Percentiles rank a stretch among this genome's conserved stretches.
Evolutionary conservation across 2,888 invertebrate genomes (phyloP).

Genomic region (Volucella bombylans): DNA sequence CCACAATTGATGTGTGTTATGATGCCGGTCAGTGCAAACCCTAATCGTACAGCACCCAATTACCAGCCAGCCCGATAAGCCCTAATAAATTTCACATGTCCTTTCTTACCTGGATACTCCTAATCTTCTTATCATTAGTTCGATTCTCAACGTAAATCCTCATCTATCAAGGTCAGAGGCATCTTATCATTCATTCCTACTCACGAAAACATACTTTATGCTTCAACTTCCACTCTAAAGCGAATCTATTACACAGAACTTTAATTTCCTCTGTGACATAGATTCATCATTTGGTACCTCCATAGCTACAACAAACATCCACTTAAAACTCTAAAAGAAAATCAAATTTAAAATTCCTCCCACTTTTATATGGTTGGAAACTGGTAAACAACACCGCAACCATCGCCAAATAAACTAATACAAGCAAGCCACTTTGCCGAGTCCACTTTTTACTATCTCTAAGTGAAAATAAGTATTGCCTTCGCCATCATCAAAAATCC

Average conservation of each 20-base stretch:
- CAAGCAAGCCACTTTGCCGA: neutral
- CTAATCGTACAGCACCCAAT: no score
- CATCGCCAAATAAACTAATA: no score
- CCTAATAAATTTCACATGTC: no score
- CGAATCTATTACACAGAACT: conserved; percentile 27
- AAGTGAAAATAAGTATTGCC: conserved; percentile 29
- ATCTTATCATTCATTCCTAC: neutral
- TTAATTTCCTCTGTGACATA: conserved; percentile 26
- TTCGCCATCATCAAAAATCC: conserved; percentile 45
- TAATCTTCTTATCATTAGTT: no score
- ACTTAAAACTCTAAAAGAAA: conserved; percentile 4
- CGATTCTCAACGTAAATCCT: neutral
- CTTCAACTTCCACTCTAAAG: conserved; percentile 25
- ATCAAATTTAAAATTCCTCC: neutral
- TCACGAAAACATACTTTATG: neutral
- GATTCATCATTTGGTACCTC: conserved; percentile 5
- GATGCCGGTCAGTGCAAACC: no score
- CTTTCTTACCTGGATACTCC: no score
- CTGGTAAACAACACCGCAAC: neutral
- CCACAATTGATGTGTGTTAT: no score
- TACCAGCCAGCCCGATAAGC: no score
- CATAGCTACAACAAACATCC: neutral
- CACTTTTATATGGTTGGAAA: neutral
- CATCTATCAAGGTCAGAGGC: neutral
- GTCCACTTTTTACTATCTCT: neutral